Evolutionary conservation across 2,113 vertebrate genomes (phyloP), one percentile per base, ranked within the genome.

Genomic region (Ceyx melanurus): DNA sequence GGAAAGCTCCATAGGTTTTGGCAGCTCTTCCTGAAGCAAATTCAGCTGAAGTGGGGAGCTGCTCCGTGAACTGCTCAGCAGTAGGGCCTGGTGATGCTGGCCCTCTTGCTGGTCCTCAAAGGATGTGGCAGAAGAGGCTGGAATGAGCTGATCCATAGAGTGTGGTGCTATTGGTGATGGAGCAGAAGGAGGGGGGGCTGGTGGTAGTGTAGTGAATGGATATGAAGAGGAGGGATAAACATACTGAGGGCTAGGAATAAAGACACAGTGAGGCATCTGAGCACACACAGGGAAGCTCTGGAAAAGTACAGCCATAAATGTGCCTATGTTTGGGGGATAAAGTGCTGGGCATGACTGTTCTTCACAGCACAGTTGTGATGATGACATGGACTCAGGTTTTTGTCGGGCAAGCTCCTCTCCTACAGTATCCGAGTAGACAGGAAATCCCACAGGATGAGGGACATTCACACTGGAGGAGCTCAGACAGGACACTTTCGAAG

Each of bases 11-110:
- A 89, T 94, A 0, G 95, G 94, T 37, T 97, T 97, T 62, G 98
- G 98, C 80, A 98, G 80, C 58, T 99, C 98, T 48, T 98, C 98
- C 82, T 98, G 98, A 89, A 99, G 98, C 67, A 99, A 93, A 93
- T 98, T 97, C 57, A 99, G 96, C 96, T 99, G 98, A 35, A 99
- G 97, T 0, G 98, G 98, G 7, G 98, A 99, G 93, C 98, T 99
- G 61, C 97, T 98, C 76, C 97, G 95, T 4, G 98, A 99, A 85
- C 96, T 98, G 45, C 97, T 97, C 28, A 81, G 92, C 97, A 98
- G 58, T 7, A 85, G 57, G 70, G 90, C 65, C 84, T 89, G 78
- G 45, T 90, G 73, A 42, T 57, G 10, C 20, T 31, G 68, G 9
- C 26, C 11, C 93, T 95, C 95, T 86, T 81, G 74, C 53, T 88